Evolutionary conservation across 2,113 vertebrate species (phyloP).

Genomic region (Trochalopteron elliotii): DNA sequence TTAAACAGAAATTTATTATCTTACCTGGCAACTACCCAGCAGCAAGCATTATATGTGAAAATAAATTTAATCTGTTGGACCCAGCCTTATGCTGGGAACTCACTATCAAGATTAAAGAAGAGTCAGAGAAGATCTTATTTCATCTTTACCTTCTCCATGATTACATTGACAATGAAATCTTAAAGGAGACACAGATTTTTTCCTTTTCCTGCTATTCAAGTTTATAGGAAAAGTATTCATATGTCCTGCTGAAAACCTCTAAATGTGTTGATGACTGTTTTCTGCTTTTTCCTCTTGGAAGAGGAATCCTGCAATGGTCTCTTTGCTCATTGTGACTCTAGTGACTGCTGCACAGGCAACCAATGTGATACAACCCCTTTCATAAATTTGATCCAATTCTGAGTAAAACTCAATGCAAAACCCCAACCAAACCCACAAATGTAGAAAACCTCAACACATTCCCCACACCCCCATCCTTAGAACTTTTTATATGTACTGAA

Average conservation of each 20-base stretch:
- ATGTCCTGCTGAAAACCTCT: neutral
- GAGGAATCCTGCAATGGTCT: neutral
- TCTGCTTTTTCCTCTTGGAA: neutral
- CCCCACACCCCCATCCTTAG: rapidly evolving
- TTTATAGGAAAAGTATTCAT: neutral
- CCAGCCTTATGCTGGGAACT: neutral
- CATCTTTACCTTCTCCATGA: neutral
- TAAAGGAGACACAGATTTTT: neutral
- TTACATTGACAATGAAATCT: neutral
- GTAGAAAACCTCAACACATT: neutral
- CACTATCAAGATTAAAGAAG: neutral
- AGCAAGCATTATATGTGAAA: neutral
- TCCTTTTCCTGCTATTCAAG: neutral
- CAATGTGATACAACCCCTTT: rapidly evolving
- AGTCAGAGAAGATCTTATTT: neutral
- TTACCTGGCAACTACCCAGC: neutral
- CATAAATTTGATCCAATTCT: neutral
- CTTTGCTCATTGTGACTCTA: neutral
- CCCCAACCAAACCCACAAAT: neutral
- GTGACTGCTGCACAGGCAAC: neutral
- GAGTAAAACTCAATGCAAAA: neutral
- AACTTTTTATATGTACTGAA: neutral
- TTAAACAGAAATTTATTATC: conserved; percentile 15
- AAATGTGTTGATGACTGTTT: neutral
- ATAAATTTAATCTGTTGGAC: neutral